Base-by-base conservation (phyloP, 2,113 vertebrate genomes). In the Mustela lutreola region DNA sequence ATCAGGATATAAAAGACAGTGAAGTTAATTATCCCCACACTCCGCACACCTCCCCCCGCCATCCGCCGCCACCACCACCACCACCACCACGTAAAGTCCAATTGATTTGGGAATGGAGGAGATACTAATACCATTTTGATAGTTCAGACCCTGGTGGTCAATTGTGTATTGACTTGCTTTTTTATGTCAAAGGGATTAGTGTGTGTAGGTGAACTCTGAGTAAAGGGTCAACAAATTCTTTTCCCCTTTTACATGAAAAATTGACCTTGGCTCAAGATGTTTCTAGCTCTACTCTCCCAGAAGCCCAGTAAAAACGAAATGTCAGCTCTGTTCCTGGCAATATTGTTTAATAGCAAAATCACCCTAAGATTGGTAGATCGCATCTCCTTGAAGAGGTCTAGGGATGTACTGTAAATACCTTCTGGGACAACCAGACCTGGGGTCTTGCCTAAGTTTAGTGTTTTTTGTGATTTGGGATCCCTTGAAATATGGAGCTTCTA, bases 301-400 rank as follows among this genome's bases (percentile, higher is more conserved):
- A 93, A 94, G 48, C 19, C 14, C 63, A 75, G 45, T 45, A 81
- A 79, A 87, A 94, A 63, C 75, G n/a, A 91, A 91, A 91, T 58
- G 45, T 91, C 88, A 96, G 42, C 36, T 45, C 21, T 58, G 31
- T 58, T 73, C 28, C 56, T 87, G 56, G 45, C 42, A 75, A 42
- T 62, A 73, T 1, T 75, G n/a, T 16, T 86, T 80, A 62, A 85
- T 7, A 73, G 56, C 24, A 94, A 86, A 91, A 45, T 80, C n/a
- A 31, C 9, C 56, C 18, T 36, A 56, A 86, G 33, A 63, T 12
- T 36, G 78, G 81, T 73, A 71, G 81, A 11, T 1, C 5, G 1
- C 18, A 36, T 63, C 26, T 79, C n/a, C 63, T 36, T 53, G 11
- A 36, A 10, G 22, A 42, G 21, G 8, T 50, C 80, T 80, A 80